phyloP scores from a whole-genome alignment of 2,888 invertebrate genomes.

The Ichneumoninae sp. region DNA sequence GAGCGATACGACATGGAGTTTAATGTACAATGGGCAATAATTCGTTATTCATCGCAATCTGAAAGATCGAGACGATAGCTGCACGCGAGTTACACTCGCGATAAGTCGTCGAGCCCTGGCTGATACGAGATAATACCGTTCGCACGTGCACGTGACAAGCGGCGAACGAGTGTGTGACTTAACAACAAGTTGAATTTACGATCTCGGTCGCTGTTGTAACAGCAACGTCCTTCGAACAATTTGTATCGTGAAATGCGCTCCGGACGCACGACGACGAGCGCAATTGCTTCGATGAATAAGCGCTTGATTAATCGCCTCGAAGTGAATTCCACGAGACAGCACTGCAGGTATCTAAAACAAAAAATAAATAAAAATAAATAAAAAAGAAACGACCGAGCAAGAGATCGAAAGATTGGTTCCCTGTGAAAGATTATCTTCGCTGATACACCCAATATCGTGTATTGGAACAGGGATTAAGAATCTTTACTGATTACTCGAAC shows the following conservation, averaged over 20 bases:
- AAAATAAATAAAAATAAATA: not conserved
- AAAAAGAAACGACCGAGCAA: not conserved
- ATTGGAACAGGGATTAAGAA: not conserved
- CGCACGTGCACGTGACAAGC: slow-evolving; percentile 14
- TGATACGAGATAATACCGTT: slow-evolving; percentile 15
- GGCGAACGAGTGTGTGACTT: not conserved
- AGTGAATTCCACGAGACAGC: not conserved
- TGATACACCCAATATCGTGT: not conserved
- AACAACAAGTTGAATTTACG: slow-evolving; percentile 13
- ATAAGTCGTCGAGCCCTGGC: slow-evolving; percentile 26
- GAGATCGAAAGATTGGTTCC: not conserved
- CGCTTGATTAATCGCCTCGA: not conserved
- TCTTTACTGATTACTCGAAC: not conserved
- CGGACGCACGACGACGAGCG: not conserved
- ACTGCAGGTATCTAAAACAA: not conserved
- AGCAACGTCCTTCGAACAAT: not conserved
- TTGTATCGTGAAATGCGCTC: slow-evolving; percentile 6
- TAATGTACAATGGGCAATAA: not conserved
- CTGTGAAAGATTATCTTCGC: not conserved
- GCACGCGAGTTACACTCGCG: not conserved
- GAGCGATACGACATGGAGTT: not conserved
- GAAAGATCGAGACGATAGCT: not conserved
- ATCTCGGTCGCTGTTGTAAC: not conserved
- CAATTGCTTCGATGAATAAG: slow-evolving; percentile 10
- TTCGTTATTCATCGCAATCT: not conserved